phyloP scores from a whole-genome alignment of 2,797 vertebrate species.

The Syngnathus rostellatus region DNA sequence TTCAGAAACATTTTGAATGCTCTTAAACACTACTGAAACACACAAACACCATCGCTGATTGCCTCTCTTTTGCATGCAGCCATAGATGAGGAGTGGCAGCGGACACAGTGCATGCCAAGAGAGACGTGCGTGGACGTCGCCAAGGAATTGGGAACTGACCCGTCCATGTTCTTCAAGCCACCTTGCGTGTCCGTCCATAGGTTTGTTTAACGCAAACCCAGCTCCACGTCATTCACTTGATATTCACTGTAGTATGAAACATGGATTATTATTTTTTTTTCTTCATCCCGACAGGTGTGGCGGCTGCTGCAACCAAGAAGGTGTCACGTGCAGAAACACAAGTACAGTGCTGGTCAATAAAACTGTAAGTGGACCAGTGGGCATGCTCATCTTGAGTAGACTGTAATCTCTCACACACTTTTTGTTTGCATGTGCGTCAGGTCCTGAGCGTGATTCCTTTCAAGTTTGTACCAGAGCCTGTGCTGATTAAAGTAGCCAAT shows the following conservation, averaged over 20 bases:
- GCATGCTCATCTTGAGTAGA: neutral
- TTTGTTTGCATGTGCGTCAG: constrained; percentile 51
- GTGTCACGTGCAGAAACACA: constrained; percentile 83
- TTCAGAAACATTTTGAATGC: neutral
- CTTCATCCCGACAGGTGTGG: constrained; percentile 64
- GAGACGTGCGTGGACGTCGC: constrained; percentile 92
- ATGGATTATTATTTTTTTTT: constrained; percentile 5
- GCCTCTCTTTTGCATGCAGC: constrained; percentile 50
- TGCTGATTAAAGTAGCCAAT: constrained; percentile 87
- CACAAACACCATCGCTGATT: neutral
- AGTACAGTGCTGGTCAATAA: constrained; percentile 85
- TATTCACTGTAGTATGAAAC: neutral
- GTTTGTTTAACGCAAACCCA: constrained; percentile 24
- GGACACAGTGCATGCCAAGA: constrained; percentile 88
- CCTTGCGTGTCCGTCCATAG: constrained; percentile 89
- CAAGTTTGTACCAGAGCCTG: constrained; percentile 84
- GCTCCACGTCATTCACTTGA: neutral
- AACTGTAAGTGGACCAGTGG: constrained; percentile 71
- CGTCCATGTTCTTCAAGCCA: constrained; percentile 91
- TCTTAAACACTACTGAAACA: neutral
- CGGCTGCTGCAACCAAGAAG: constrained; percentile 94
- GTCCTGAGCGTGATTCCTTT: constrained; percentile 86
- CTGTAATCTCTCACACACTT: neutral
- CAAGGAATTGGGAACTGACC: constrained; percentile 81
- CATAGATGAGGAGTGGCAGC: constrained; percentile 96